Evolutionary conservation across 2,888 invertebrate genomes (phyloP).

Genomic region (Hyles lineata): DNA sequence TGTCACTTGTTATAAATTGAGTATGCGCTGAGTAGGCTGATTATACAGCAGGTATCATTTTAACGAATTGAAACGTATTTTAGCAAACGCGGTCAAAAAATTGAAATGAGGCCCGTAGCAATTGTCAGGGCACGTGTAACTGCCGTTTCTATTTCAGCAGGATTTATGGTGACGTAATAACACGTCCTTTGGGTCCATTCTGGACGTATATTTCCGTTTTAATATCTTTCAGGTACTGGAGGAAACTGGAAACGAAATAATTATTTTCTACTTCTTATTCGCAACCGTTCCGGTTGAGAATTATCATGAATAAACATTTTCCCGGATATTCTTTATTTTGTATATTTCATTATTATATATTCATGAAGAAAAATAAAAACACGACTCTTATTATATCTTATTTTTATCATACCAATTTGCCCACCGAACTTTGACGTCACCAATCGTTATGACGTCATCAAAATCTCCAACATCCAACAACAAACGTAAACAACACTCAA

Average conservation of each 20-base stretch:
- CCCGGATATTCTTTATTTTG: too few species aligned
- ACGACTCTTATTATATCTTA: too few species aligned
- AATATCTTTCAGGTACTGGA: background rate
- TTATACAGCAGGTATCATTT: conserved; percentile 20
- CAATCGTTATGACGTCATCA: too few species aligned
- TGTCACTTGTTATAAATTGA: conserved; percentile 25
- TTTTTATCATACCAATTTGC: background rate
- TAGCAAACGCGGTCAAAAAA: conserved; percentile 21
- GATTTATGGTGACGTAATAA: background rate
- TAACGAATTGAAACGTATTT: conserved; percentile 1
- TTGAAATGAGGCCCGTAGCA: conserved; percentile 27
- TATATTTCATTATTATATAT: too few species aligned
- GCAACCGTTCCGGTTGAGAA: too few species aligned
- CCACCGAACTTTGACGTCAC: too few species aligned
- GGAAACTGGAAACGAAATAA: background rate
- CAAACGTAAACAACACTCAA: conserved; percentile 14
- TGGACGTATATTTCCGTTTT: background rate
- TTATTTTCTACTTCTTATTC: too few species aligned
- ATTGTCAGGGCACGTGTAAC: conserved; percentile 29
- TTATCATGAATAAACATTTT: background rate
- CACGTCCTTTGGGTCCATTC: background rate
- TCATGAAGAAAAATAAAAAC: too few species aligned
- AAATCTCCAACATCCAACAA: too few species aligned
- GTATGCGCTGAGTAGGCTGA: background rate
- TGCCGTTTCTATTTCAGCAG: conserved; percentile 7